phyloP scores from a whole-genome alignment of 2,797 vertebrate genomes.

The Menidia menidia region DNA sequence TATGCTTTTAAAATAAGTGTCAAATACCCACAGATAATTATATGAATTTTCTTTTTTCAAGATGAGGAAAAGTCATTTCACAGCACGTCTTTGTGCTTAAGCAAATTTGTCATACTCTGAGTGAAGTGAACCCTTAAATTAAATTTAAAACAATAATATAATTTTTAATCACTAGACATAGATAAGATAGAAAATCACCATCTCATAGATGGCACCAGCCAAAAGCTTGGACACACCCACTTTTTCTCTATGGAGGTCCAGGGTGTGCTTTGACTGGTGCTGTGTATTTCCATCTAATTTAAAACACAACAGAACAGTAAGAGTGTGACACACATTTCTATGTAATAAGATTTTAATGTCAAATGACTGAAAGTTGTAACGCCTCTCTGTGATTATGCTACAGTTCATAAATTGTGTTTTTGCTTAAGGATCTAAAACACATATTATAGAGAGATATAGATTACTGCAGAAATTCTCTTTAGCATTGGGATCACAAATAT shows the following conservation, averaged over 20 bases:
- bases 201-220: neutral
- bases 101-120: conserved; percentile 15
- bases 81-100: neutral
- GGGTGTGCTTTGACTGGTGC: neutral
- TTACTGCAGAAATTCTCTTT: neutral
- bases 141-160: neutral
- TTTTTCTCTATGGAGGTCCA: neutral
- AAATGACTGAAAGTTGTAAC: neutral
- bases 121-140: conserved; percentile 39
- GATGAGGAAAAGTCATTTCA: neutral
- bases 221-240: neutral
- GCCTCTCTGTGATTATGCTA: neutral
- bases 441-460: neutral
- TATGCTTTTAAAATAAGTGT: neutral
- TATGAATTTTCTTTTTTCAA: neutral
- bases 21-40: neutral
- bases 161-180: neutral
- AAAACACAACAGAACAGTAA: neutral
- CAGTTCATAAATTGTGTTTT: neutral
- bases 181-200: neutral
- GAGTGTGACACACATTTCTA: neutral
- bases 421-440: neutral
- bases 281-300: neutral
- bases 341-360: neutral
- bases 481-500: neutral